Base-by-base conservation (phyloP, 2,797 vertebrate genomes). In the Rachycentron canadum region DNA sequence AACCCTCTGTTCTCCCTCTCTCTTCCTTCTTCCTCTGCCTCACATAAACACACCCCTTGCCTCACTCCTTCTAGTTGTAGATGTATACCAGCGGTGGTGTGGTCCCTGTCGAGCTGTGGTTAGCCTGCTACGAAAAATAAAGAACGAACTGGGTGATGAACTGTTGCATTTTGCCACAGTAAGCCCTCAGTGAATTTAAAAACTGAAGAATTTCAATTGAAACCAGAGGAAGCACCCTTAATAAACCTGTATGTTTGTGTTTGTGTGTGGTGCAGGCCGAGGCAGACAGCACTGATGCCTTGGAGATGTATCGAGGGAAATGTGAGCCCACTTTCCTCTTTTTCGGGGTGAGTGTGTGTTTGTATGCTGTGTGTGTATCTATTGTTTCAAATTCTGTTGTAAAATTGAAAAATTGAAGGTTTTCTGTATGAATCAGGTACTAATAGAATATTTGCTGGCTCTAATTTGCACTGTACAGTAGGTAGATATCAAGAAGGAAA, bases 251-350 rank as follows among this genome's bases (percentile, higher is more conserved):
- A 26, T 82, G 45, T 49, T 28, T 73, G 21, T 78, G 38, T 66
- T 9, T 84, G 28, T 75, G 50, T 78, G 21, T 61, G 47, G 60
- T 78, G 52, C 85, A 99, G 98, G 97, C 97, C 28, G 97, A 99
- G 85, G 96, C 94, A 63, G 97, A 98, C 77, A 93, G 93, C 74
- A 94, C 97, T 40, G 96, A 97, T 69, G 93, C 94, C 76, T 89
- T 99, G 53, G 96, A 96, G 84, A 94, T 91, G 75, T 97, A 99
- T 90, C 93, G 95, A 81, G 97, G 97, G 30, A 97, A 94, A 81
- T 98, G 98, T 62, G 94, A 98, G 86, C 98, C 98, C 12, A 95
- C 97, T 52, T 99, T 99, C 79, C 95, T 99, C 70, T 97, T 98
- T 82, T 97, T 95, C 75, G 95, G 94, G 77, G 98, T 99, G 83